Evolutionary conservation across 2,888 invertebrate species (phyloP), one percentile per base, ranked within the genome.

Genomic region (Sicus ferrugineus): DNA sequence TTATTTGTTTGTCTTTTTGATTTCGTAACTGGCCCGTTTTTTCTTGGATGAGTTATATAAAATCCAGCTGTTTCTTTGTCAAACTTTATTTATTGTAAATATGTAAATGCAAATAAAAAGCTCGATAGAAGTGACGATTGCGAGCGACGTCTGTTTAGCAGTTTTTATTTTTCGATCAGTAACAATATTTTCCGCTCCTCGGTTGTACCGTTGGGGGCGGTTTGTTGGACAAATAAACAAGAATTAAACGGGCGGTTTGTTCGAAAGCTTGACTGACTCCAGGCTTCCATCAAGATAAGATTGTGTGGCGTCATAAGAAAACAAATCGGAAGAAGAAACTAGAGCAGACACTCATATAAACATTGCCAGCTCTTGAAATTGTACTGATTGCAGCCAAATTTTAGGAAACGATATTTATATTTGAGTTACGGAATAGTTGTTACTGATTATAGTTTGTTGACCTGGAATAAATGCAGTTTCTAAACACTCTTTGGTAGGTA

Each of bases 191-290:
- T 54, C 65, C 65, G 54, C 65, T 65, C 34, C 69, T 69, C 70
- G 58, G 64, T 19, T 67, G 70, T 73, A n/a, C 42, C 5, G 76
- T 74, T 77, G 79, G 77, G 79, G 79, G 79, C 78, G 79, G 78
- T 75, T 79, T 77, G 76, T 74, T 75, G 78, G 67, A 74, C 74
- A 79, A 79, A 77, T 78, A 79, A 78, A 78, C 78, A 78, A 61
- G 38, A 67, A 70, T 70, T 42, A 56, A n/a, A 42, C n/a, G 42
- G 5, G 42, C 42, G 4, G 42, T 52, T n/a, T 66, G 66, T 42
- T 56, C 31, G 28, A 16, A 19, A 46, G 46, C 48, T 63, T 46
- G 23, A 23, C 56, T 28, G 11, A 31, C 21, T 23, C 31, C 30
- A 19, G 21, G 14, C 76, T 79, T 76, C 76, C 77, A 75, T 58